Evolutionary conservation across 2,888 invertebrate species (phyloP).

Genomic region (Hydriomena furcata): DNA sequence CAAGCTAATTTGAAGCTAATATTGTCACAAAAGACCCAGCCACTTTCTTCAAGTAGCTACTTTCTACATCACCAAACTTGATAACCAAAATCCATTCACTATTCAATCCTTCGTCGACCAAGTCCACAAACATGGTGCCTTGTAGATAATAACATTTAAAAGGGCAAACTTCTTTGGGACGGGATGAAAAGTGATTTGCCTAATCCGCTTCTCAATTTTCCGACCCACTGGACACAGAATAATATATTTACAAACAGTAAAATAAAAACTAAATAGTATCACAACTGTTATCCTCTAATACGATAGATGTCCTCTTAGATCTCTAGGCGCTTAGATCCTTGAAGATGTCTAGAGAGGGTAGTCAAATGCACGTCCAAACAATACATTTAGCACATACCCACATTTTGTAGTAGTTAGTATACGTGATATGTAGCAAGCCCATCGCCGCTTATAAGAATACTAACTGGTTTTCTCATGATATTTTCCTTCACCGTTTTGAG

Average conservation of each 20-base stretch:
- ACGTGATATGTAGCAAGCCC: too few species aligned
- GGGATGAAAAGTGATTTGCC: constrained; percentile 82
- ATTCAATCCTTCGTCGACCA: constrained; percentile 10
- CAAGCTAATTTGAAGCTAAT: not conserved
- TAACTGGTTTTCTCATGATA: too few species aligned
- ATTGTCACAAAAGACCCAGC: not conserved
- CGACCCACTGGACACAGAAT: constrained; percentile 57
- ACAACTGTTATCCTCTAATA: too few species aligned
- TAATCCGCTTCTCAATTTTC: constrained; percentile 83
- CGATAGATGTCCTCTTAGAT: too few species aligned
- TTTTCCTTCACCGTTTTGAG: too few species aligned
- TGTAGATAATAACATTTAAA: constrained; percentile 80
- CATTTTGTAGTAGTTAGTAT: too few species aligned
- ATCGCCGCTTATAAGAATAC: too few species aligned
- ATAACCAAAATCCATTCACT: constrained; percentile 14
- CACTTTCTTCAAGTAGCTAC: not conserved
- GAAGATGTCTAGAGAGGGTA: too few species aligned
- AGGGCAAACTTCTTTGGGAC: constrained; percentile 76
- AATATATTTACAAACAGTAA: constrained; percentile 8
- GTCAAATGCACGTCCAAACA: too few species aligned
- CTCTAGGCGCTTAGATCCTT: too few species aligned
- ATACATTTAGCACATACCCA: too few species aligned
- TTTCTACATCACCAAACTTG: constrained; percentile 10
- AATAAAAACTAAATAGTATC: not conserved
- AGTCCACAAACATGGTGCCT: constrained; percentile 44